Conservation (phyloP, 2,888 invertebrate genomes). For the Tipula unca region DNA sequence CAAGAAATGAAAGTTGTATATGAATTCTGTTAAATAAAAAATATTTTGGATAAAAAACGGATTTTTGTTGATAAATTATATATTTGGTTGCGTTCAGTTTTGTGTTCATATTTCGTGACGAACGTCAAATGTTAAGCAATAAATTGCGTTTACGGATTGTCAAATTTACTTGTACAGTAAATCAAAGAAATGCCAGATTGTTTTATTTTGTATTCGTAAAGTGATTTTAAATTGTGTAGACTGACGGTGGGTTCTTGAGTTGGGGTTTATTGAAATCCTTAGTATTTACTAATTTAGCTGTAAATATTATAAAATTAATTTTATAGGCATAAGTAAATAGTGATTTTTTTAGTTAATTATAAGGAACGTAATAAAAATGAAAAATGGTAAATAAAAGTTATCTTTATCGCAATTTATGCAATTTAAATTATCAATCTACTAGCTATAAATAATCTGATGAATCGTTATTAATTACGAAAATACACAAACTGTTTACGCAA, state of each 20-base stretch:
- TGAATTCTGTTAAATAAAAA: conserved; percentile 3
- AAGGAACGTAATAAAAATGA: not conserved
- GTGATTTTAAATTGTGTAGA: too few relatives aligned
- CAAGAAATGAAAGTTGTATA: not conserved
- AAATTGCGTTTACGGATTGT: not conserved
- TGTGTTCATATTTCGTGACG: not conserved
- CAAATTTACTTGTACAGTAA: not conserved
- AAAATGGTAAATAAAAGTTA: not conserved
- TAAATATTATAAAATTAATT: too few relatives aligned
- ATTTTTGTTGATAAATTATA: not conserved
- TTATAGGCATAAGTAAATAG: too few relatives aligned
- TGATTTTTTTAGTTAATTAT: too few relatives aligned
- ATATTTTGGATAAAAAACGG: not conserved
- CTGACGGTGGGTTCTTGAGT: too few relatives aligned
- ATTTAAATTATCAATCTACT: not conserved
- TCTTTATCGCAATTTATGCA: not conserved
- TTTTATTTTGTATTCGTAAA: too few relatives aligned
- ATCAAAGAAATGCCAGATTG: not conserved
- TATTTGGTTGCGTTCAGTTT: not conserved
- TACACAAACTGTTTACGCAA: too few relatives aligned
- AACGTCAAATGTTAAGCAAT: not conserved
- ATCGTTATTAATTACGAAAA: not conserved
- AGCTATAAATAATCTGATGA: not conserved
- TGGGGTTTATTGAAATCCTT: too few relatives aligned
- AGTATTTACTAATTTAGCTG: too few relatives aligned